Conservation (phyloP, 1,140 invertebrate species). For the Heterodera carotae region DNA sequence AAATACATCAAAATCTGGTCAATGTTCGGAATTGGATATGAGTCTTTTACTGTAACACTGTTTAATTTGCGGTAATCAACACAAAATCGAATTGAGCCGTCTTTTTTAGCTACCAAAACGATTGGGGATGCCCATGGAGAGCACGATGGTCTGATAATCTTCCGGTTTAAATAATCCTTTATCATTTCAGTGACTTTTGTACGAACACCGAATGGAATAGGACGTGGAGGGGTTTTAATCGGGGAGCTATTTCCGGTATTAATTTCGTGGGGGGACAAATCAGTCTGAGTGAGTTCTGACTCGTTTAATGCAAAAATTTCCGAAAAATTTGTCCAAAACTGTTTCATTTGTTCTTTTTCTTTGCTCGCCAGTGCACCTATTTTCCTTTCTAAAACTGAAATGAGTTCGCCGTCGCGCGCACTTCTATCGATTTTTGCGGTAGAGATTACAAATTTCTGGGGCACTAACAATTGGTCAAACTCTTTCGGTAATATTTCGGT, state of each 20-base stretch:
- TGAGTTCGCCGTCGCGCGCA: background rate
- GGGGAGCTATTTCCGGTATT: background rate
- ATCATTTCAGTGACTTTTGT: background rate
- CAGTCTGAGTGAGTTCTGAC: background rate
- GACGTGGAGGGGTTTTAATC: background rate
- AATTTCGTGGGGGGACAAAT: background rate
- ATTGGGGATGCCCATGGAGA: conserved; percentile 68
- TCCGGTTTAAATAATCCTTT: conserved; percentile 2
- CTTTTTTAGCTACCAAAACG: conserved; percentile 69
- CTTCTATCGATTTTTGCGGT: background rate
- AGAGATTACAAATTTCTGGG: background rate
- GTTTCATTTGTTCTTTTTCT: background rate
- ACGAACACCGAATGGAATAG: background rate
- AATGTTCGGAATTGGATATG: conserved; percentile 69
- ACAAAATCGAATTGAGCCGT: no score
- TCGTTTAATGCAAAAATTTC: background rate
- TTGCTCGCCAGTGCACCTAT: background rate
- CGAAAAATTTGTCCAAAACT: background rate
- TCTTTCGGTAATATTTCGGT: background rate
- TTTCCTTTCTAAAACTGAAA: background rate
- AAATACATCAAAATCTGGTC: conserved; percentile 67
- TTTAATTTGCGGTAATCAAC: conserved; percentile 67
- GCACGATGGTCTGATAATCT: conserved; percentile 29
- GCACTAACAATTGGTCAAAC: background rate
- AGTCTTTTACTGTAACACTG: conserved; percentile 66